Evolutionary conservation across 2,113 vertebrate species (phyloP).

Genomic region (Dasyprocta punctata): DNA sequence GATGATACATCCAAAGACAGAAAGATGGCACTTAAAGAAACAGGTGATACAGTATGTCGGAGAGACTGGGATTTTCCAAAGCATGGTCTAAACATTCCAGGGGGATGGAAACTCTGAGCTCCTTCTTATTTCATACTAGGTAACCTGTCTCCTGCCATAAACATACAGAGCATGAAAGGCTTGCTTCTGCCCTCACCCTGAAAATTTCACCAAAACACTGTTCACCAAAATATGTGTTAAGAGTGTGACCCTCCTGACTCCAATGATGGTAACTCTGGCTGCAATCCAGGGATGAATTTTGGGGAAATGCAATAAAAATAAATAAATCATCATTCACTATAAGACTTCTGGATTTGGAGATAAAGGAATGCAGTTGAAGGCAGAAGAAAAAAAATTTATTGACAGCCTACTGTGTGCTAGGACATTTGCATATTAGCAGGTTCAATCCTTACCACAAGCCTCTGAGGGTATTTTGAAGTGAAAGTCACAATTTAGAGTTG

Average conservation of each 20-base stretch:
- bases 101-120: background rate
- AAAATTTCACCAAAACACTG: background rate
- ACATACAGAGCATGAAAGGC: background rate
- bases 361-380: background rate
- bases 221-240: background rate
- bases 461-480: background rate
- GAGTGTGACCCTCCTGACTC: background rate
- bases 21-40: background rate
- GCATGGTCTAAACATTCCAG: background rate
- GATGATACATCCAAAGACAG: background rate
- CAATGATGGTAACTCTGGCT: background rate
- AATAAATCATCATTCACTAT: background rate
- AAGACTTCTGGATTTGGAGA: background rate
- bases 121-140: background rate
- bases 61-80: background rate
- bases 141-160: background rate
- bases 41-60: fast-evolving
- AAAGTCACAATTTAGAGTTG: background rate
- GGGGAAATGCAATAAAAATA: background rate
- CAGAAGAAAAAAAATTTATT: background rate
- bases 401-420: background rate
- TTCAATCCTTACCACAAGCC: background rate
- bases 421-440: background rate
- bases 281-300: background rate
- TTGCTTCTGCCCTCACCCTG: background rate